Evolutionary conservation across 2,113 vertebrate genomes (phyloP).

Genomic region (Aepyceros melampus): DNA sequence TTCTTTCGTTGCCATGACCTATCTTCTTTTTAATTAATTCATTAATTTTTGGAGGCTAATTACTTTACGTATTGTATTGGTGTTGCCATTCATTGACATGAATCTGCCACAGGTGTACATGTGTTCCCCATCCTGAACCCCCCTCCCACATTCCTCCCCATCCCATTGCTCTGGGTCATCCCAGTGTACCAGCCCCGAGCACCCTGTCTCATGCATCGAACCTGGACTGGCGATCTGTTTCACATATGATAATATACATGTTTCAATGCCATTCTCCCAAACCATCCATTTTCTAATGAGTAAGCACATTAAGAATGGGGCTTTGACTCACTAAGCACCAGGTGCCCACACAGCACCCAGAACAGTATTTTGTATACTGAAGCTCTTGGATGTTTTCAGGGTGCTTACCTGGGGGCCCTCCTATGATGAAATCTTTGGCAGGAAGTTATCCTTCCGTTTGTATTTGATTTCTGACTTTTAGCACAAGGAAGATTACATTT

Average conservation of each 20-base stretch:
- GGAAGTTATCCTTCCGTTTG: background rate
- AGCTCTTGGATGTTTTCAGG: background rate
- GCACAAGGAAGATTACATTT: background rate
- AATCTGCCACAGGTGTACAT: no score
- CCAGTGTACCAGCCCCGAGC: no score
- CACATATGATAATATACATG: no score
- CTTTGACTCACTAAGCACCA: background rate
- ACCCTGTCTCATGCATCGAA: no score
- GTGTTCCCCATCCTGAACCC: no score
- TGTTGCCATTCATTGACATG: no score
- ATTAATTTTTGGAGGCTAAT: no score
- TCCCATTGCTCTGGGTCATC: no score
- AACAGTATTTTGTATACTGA: background rate
- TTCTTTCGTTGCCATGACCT: background rate
- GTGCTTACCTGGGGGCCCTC: background rate
- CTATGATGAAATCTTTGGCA: background rate
- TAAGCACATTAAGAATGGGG: background rate
- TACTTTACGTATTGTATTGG: no score
- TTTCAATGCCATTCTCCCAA: no score
- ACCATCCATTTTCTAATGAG: background rate
- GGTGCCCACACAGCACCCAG: background rate
- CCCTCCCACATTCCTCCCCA: no score
- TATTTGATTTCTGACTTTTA: slow-evolving; percentile 27
- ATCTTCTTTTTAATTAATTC: background rate
- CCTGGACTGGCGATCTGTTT: no score